Evolutionary conservation across 92 coral and sea anemone genomes (phyloP).

Genomic region (Palythoa grandis): DNA sequence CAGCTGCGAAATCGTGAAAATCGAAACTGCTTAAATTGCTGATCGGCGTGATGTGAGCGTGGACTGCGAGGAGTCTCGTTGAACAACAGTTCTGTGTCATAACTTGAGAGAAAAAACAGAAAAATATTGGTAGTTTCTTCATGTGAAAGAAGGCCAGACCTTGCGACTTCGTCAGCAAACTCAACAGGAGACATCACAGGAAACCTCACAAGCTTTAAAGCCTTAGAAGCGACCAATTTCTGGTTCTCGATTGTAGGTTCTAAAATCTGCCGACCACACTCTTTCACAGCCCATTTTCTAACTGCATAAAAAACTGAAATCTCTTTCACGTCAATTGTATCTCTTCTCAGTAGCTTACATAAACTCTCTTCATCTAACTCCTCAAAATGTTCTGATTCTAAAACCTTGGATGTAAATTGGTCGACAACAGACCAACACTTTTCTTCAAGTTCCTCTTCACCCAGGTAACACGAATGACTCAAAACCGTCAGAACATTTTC

Average conservation of each 20-base stretch:
- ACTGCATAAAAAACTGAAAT: conserved; percentile 75
- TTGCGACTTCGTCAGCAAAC: conserved; percentile 84
- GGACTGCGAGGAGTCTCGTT: conserved; percentile 74
- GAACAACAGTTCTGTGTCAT: conserved; percentile 70
- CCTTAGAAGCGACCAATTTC: conserved; percentile 70
- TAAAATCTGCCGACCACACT: conserved; percentile 63
- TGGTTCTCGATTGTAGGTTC: conserved; percentile 57
- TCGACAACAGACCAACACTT: conserved; percentile 87
- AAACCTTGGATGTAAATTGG: conserved; percentile 59
- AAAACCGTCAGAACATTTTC: conserved; percentile 85
- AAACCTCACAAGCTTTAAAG: conserved; percentile 70
- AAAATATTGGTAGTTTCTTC: background rate
- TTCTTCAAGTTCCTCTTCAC: conserved; percentile 70
- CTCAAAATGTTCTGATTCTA: conserved; percentile 71
- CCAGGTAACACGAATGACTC: conserved; percentile 70
- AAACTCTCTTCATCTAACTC: conserved; percentile 73
- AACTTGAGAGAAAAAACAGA: conserved; percentile 76
- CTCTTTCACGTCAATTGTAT: conserved; percentile 67
- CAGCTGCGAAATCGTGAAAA: conserved; percentile 82
- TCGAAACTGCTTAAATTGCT: conserved; percentile 51
- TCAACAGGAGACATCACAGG: conserved; percentile 82
- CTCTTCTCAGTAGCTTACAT: conserved; percentile 62
- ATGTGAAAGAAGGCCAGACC: conserved; percentile 60
- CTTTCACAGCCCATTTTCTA: conserved; percentile 71
- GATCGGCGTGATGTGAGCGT: conserved; percentile 27